Percentiles rank a stretch among this genome's conserved stretches.
Evolutionary conservation across 2,797 vertebrate species (phyloP).

Genomic region (Paramormyrops hopkinsi): DNA sequence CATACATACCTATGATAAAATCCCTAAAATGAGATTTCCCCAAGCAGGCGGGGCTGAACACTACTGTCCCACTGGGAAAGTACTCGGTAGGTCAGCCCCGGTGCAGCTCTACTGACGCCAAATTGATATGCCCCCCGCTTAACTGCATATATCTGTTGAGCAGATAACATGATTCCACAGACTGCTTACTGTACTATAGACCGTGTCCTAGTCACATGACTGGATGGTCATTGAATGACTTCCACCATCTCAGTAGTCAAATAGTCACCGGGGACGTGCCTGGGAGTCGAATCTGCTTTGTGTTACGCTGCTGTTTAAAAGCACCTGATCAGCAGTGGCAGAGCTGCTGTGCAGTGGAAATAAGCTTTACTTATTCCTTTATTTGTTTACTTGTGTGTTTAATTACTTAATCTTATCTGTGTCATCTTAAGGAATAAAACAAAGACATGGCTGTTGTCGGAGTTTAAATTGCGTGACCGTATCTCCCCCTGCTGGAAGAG

Average conservation of each 20-base stretch:
- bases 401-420: background rate
- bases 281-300: background rate
- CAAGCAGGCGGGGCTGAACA: background rate
- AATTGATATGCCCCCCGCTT: background rate
- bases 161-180: background rate
- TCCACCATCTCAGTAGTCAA: background rate
- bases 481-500: slow-evolving; percentile 29
- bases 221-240: background rate
- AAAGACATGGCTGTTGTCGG: background rate
- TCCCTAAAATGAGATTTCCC: background rate
- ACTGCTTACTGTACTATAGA: background rate
- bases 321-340: background rate
- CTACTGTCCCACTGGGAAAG: background rate
- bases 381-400: background rate
- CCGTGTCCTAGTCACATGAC: background rate
- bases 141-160: background rate
- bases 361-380: background rate
- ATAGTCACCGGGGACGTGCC: background rate
- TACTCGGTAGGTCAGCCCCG: background rate
- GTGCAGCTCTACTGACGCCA: background rate
- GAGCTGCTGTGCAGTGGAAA: background rate
- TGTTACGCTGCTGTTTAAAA: background rate
- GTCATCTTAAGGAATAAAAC: background rate
- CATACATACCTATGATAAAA: background rate
- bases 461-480: slow-evolving; percentile 19